Base-by-base conservation (phyloP, 2,797 vertebrate species). In the Meda fulgida region DNA sequence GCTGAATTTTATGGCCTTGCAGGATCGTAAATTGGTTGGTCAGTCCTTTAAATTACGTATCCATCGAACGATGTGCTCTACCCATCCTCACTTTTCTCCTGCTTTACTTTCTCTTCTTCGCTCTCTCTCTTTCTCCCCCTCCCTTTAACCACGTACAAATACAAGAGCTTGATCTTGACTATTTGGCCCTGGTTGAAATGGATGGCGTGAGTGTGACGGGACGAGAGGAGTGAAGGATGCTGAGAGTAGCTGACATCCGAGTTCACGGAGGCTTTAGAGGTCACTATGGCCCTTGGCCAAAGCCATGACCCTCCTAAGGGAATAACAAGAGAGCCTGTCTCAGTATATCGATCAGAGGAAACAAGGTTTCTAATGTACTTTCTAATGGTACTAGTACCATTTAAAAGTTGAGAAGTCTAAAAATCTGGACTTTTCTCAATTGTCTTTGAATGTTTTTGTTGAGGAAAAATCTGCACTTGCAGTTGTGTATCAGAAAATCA, bases 11-110 rank as follows among this genome's bases (percentile, higher is more conserved):
- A 96, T 96, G 93, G 93, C 95, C 90, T 84, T 86, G 89, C 95
- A 94, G 93, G 91, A 92, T 95, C 93, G 94, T 96, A 97, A 96
- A 96, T 96, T 96, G 96, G 94, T 92, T 88, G 93, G 95, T 95
- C 95, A 94, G 94, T 96, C 95, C 94, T 94, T 95, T 96, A 96
- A 97, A 96, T 96, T 96, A 94, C 93, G 86, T 90, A 93, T 93
- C 87, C 80, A 84, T 86, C 78, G 89, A 88, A 90, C 91, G 93
- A 90, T 93, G 92, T 91, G 91, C 88, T 93, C 51, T 72, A 67
- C 79, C 70, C 43, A 11, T 83, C 21, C 38, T 40, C 51, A 55
- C 78, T 46, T 69, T 65, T 63, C 75, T 26, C 31, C 77, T 66
- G 73, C 66, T 51, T 60, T 86, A 34, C 40, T 81, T 29, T 51